phyloP scores from a whole-genome alignment of 2,888 invertebrate species.

The Thera obeliscata region DNA sequence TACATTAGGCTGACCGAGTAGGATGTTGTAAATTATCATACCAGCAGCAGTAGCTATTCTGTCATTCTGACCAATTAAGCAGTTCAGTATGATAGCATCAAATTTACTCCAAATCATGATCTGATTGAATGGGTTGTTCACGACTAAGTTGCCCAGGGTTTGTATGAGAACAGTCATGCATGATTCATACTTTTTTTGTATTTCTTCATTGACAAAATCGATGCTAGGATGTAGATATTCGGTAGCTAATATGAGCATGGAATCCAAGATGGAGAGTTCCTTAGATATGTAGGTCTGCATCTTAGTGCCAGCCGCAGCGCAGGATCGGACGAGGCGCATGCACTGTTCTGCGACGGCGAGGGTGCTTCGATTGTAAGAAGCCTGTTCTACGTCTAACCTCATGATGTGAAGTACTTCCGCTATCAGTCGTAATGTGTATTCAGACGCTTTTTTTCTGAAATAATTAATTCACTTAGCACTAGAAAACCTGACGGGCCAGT shows the following conservation, averaged over 20 bases:
- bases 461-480: not conserved
- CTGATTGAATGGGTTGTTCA: slow-evolving; percentile 82
- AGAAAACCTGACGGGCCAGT: not conserved
- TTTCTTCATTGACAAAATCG: slow-evolving; percentile 73
- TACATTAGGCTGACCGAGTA: slow-evolving; percentile 79
- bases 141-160: slow-evolving; percentile 83
- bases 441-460: slow-evolving; percentile 81
- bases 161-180: slow-evolving; percentile 83
- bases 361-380: slow-evolving; percentile 77
- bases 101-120: slow-evolving; percentile 83
- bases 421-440: slow-evolving; percentile 78
- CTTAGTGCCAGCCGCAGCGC: slow-evolving; percentile 79
- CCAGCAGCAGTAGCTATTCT: slow-evolving; percentile 80
- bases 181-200: slow-evolving; percentile 76
- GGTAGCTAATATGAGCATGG: slow-evolving; percentile 77
- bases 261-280: slow-evolving; percentile 77
- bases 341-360: slow-evolving; percentile 81
- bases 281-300: slow-evolving; percentile 83
- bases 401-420: slow-evolving; percentile 81
- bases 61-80: slow-evolving; percentile 77
- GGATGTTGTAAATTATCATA: slow-evolving; percentile 86
- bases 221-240: slow-evolving; percentile 76
- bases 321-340: slow-evolving; percentile 80
- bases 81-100: slow-evolving; percentile 74
- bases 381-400: slow-evolving; percentile 78